These are phyloP conservation scores for Aselliscus stoliczkanus DNA, from an alignment of 2,797 vertebrate genomes.

Conservation along the genomic window DNA sequence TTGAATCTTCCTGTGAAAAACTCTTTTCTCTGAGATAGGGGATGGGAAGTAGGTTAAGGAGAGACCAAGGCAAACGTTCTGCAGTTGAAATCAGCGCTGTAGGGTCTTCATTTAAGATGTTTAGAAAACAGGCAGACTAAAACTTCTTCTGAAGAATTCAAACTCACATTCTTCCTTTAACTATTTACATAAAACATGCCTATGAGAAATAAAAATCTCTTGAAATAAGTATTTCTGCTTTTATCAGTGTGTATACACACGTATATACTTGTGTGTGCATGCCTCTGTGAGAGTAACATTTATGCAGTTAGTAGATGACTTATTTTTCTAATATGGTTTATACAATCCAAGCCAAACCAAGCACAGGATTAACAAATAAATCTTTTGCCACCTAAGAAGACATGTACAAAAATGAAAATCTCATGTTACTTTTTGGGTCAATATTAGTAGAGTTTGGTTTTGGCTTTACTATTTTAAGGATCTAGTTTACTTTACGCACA, in stretches of 20 bases:
- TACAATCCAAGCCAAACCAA: not conserved
- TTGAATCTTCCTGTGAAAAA: not conserved
- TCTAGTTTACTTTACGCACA: not conserved
- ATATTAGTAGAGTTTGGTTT: not conserved
- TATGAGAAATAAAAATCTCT: not conserved
- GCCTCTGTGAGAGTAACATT: not conserved
- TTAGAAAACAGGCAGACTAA: not conserved
- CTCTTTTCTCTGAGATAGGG: not conserved
- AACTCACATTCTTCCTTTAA: not conserved
- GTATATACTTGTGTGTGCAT: not conserved
- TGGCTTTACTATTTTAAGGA: not conserved
- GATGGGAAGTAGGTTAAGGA: not conserved
- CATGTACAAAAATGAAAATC: not conserved
- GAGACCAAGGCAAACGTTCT: not conserved
- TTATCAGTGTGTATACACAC: not conserved
- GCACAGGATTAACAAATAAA: not conserved
- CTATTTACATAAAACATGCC: not conserved
- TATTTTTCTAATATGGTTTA: not conserved
- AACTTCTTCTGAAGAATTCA: not conserved
- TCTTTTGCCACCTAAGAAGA: not conserved
- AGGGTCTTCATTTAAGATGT: not conserved
- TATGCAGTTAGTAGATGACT: not conserved
- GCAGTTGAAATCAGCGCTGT: not conserved
- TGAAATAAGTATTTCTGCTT: not conserved
- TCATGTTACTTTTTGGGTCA: not conserved